phyloP scores from a whole-genome alignment of 2,888 invertebrate species.

The Rhaphigaster nebulosa region DNA sequence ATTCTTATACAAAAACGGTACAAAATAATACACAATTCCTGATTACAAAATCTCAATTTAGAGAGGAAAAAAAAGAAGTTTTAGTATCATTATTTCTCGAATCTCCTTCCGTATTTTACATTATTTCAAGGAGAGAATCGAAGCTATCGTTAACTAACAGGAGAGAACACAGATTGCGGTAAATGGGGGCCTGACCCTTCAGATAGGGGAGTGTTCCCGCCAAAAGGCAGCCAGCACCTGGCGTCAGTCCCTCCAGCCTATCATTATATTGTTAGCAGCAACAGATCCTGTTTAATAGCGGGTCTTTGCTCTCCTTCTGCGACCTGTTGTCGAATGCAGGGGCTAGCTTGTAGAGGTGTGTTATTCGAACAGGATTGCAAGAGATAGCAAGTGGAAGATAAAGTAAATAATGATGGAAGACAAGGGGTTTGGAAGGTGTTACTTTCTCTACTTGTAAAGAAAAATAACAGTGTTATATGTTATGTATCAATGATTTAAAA shows the following conservation, averaged over 20 bases:
- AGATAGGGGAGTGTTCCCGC: slow-evolving; percentile 35
- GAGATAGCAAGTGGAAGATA: background rate
- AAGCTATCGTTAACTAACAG: background rate
- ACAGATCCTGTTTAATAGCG: slow-evolving; percentile 38
- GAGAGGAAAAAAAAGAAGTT: too few relatives aligned
- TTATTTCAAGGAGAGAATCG: too few relatives aligned
- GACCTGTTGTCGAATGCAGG: slow-evolving; percentile 9
- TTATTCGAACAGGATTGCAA: background rate
- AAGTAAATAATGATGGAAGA: background rate
- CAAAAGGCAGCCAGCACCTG: slow-evolving; percentile 41
- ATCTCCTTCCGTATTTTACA: too few relatives aligned
- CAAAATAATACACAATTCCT: too few relatives aligned
- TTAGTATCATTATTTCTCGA: too few relatives aligned
- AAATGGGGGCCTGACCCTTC: slow-evolving; percentile 40
- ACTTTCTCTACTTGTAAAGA: too few relatives aligned
- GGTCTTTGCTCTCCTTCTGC: too few relatives aligned
- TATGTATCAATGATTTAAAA: too few relatives aligned
- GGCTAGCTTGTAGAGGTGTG: background rate
- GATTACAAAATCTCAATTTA: too few relatives aligned
- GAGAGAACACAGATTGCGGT: slow-evolving; percentile 15
- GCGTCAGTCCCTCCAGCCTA: slow-evolving; percentile 12
- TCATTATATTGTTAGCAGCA: slow-evolving; percentile 36
- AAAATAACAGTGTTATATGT: too few relatives aligned
- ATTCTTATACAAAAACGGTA: too few relatives aligned
- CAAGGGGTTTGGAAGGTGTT: background rate